Conservation (phyloP, 2,888 invertebrate genomes). For the Eupithecia tripunctaria region DNA sequence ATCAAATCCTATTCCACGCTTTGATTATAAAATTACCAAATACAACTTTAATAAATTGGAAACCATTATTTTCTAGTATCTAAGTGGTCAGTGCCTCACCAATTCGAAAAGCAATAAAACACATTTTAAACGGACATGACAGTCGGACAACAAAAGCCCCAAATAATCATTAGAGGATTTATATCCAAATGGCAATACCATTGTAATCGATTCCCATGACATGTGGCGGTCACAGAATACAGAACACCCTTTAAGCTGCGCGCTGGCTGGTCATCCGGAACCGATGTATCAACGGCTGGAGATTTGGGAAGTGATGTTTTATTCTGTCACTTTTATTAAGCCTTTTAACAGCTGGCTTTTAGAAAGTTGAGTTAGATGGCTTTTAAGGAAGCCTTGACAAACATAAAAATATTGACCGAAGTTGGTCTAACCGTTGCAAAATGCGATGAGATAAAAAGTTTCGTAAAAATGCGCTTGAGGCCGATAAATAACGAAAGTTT, state of each 20-base stretch:
- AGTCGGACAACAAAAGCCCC: conserved; percentile 35
- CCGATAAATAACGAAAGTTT: too few species aligned
- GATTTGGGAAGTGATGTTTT: conserved; percentile 42
- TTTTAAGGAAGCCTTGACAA: too few species aligned
- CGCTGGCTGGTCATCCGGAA: conserved; percentile 47
- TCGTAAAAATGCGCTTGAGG: not conserved
- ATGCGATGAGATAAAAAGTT: not conserved
- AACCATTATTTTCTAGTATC: not conserved
- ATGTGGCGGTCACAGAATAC: conserved; percentile 49
- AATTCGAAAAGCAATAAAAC: conserved; percentile 8
- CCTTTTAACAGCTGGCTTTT: conserved; percentile 27
- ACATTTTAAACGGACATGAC: conserved; percentile 19
- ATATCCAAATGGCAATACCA: conserved; percentile 45
- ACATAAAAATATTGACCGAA: not conserved
- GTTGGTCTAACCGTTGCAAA: not conserved
- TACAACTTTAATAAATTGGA: not conserved
- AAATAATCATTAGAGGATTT: conserved; percentile 59
- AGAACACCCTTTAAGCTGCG: conserved; percentile 34
- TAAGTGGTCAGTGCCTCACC: not conserved
- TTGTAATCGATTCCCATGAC: conserved; percentile 71
- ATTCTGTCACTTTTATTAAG: conserved; percentile 38
- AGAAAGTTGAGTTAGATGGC: not conserved
- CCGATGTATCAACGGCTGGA: conserved; percentile 39
- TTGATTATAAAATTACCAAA: not conserved
- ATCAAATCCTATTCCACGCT: not conserved